Conservation (phyloP, 2,888 invertebrate species). For the Megastigmus dorsalis region DNA sequence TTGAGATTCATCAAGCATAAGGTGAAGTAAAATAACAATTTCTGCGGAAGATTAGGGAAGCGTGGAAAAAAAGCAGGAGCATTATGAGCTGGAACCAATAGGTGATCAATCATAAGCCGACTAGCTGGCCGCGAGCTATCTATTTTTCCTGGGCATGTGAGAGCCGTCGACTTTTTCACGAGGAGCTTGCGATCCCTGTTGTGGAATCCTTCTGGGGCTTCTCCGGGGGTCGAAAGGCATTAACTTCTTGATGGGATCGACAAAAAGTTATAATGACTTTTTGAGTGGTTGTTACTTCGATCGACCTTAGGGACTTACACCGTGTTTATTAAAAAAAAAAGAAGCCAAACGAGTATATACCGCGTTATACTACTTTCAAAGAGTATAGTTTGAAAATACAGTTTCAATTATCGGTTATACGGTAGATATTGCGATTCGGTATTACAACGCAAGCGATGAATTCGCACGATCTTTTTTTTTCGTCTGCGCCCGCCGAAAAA, state of each 20-base stretch:
- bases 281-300: conserved; percentile 61
- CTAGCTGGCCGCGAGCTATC: conserved; percentile 61
- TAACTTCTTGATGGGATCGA: conserved; percentile 72
- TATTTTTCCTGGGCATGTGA: conserved; percentile 71
- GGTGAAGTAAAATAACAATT: conserved; percentile 24
- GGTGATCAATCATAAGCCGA: conserved; percentile 71
- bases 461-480: neutral
- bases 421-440: no score
- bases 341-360: neutral
- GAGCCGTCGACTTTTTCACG: conserved; percentile 69
- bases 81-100: conserved; percentile 61
- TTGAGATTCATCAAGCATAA: conserved; percentile 2
- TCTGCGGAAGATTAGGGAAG: neutral
- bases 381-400: neutral
- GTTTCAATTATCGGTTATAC: neutral
- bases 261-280: conserved; percentile 74
- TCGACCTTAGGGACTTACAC: conserved; percentile 26
- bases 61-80: neutral
- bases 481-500: conserved; percentile 27
- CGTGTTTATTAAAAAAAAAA: conserved; percentile 34
- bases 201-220: conserved; percentile 65
- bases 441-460: neutral
- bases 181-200: conserved; percentile 58
- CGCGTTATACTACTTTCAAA: neutral
- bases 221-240: conserved; percentile 70